Conservation (phyloP, 1,140 invertebrate species). For the Leptopilina clavipes region DNA sequence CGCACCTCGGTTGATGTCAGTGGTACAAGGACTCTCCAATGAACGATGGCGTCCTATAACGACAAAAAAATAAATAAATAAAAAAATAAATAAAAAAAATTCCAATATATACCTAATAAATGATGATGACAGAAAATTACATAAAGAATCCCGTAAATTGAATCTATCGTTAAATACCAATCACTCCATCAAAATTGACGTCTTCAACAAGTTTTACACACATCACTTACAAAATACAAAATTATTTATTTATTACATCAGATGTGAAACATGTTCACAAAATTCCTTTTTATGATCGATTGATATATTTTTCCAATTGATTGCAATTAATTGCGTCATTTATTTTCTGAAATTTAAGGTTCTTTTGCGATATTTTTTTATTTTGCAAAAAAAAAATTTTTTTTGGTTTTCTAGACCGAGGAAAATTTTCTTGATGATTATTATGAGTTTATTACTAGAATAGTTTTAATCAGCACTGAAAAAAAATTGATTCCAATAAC, state of each 20-base stretch:
- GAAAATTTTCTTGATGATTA: too few relatives aligned
- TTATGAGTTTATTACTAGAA: too few relatives aligned
- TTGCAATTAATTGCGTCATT: background rate
- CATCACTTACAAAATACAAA: background rate
- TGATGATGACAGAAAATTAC: conserved; percentile 27
- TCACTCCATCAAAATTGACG: conserved; percentile 19
- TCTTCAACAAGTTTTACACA: conserved; percentile 16
- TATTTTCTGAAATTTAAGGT: too few relatives aligned
- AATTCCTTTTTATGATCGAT: conserved; percentile 1
- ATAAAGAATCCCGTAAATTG: conserved; percentile 8
- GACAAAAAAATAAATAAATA: background rate
- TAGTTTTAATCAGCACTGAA: too few relatives aligned
- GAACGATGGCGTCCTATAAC: conserved; percentile 53
- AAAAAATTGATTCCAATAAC: too few relatives aligned
- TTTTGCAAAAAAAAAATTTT: too few relatives aligned
- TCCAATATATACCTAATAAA: conserved; percentile 5
- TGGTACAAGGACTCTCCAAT: conserved; percentile 56
- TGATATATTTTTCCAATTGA: background rate
- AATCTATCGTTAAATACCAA: conserved; percentile 12
- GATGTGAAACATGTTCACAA: background rate
- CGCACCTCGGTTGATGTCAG: conserved; percentile 49
- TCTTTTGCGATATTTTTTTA: too few relatives aligned
- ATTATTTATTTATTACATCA: conserved; percentile 9
- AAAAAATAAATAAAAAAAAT: conserved; percentile 14
- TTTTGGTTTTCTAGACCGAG: too few relatives aligned